phyloP scores from a whole-genome alignment of 2,888 invertebrate species.

The Ormyrus labotus region DNA sequence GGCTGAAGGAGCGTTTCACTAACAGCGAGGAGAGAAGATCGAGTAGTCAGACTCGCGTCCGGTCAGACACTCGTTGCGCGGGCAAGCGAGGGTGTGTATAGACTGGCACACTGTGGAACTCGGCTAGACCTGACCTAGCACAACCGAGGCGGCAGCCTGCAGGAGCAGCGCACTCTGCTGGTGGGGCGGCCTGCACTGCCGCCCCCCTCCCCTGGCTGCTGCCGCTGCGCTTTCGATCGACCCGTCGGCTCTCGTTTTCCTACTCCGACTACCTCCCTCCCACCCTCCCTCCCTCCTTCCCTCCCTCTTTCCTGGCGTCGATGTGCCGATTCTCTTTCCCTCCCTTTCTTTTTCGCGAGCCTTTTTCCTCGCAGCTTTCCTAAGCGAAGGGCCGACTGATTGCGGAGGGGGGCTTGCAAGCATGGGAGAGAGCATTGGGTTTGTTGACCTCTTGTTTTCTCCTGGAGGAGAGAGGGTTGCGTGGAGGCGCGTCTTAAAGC shows the following conservation, averaged over 20 bases:
- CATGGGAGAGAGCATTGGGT: no score
- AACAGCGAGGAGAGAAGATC: no score
- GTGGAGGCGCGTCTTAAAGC: background rate
- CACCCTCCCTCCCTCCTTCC: slow-evolving; percentile 27
- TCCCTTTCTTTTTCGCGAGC: background rate
- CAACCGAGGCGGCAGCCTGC: slow-evolving; percentile 73
- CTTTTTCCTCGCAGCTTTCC: no score
- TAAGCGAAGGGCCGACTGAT: background rate
- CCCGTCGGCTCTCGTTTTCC: slow-evolving; percentile 62
- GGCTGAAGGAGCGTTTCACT: no score
- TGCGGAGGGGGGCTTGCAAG: no score
- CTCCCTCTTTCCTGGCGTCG: background rate
- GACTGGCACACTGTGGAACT: slow-evolving; percentile 73
- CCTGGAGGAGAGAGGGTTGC: background rate
- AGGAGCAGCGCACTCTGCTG: slow-evolving; percentile 57
- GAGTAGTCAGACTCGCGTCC: background rate
- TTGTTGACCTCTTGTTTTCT: no score
- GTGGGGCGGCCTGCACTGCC: slow-evolving; percentile 57
- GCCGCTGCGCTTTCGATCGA: slow-evolving; percentile 75
- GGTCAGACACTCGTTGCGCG: slow-evolving; percentile 49
- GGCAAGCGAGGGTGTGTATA: slow-evolving; percentile 59
- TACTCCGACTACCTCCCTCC: slow-evolving; percentile 49
- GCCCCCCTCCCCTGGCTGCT: slow-evolving; percentile 37
- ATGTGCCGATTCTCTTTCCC: background rate
- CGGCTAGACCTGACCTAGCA: slow-evolving; percentile 76